These are phyloP conservation scores for Xyliphius kryptos DNA, from an alignment of 2,113 vertebrate genomes.

Conservation along the genomic window DNA sequence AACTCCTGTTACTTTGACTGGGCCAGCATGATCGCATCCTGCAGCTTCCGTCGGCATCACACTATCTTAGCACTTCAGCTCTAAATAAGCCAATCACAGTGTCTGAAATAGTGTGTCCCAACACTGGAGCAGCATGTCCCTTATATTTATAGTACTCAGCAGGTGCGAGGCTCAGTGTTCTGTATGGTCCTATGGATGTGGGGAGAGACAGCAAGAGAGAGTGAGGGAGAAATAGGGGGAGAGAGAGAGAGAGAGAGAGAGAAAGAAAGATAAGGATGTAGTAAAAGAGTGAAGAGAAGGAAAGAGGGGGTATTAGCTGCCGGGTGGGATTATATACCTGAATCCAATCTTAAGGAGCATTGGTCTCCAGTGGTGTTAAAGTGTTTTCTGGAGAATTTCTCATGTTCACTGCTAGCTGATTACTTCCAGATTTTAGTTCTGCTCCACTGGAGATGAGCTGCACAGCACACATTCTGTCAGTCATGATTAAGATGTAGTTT, in stretches of 20 bases:
- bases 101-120: too few species aligned
- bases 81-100: too few species aligned
- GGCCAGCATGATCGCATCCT: too few species aligned
- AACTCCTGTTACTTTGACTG: too few species aligned
- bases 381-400: constrained; percentile 92
- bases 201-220: constrained; percentile 43
- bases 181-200: constrained; percentile 79
- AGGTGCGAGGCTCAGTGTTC: constrained; percentile 78
- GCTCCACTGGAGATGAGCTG: constrained; percentile 80
- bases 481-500: constrained; percentile 78
- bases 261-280: background rate
- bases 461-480: constrained; percentile 71
- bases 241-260: constrained; percentile 51
- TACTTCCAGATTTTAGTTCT: constrained; percentile 99
- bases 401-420: constrained; percentile 87
- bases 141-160: constrained; percentile 94
- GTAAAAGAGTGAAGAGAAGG: too few species aligned
- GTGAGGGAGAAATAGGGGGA: constrained; percentile 45
- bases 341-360: constrained; percentile 86
- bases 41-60: too few species aligned
- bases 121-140: too few species aligned
- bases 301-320: constrained; percentile 69
- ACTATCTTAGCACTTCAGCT: too few species aligned
- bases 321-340: constrained; percentile 92
- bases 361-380: constrained; percentile 90